Evolutionary conservation across 2,888 invertebrate genomes (phyloP).

Genomic region (Drosophila percnosoma): DNA sequence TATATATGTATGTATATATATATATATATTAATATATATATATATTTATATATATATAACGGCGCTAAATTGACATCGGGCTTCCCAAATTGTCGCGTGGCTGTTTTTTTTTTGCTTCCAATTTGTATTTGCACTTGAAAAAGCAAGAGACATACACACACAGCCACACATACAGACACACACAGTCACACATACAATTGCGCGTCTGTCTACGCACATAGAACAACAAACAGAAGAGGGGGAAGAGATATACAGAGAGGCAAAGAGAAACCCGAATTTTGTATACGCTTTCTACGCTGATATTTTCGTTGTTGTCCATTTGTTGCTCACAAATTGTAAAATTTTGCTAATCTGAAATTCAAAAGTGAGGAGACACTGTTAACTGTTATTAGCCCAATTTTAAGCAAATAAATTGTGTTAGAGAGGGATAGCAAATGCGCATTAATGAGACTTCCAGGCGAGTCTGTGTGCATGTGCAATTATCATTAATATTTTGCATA

Average conservation of each 20-base stretch:
- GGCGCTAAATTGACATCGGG: conserved; percentile 62
- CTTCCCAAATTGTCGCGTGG: conserved; percentile 64
- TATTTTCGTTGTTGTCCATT: background rate
- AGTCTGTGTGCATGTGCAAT: background rate
- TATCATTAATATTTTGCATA: background rate
- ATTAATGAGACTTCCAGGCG: background rate
- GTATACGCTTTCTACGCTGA: conserved; percentile 20
- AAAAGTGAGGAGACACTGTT: background rate
- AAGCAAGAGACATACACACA: conserved; percentile 37
- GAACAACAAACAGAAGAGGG: background rate
- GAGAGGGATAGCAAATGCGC: background rate
- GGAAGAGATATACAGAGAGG: background rate
- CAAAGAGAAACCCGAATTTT: conserved; percentile 6
- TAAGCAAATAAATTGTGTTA: background rate
- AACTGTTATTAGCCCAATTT: background rate
- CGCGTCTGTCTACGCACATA: conserved; percentile 1
- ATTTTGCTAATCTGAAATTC: background rate
- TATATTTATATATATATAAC: conserved; percentile 28
- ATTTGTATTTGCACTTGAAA: conserved; percentile 64
- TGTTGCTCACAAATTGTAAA: background rate
- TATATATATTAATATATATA: background rate
- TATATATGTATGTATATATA: background rate
- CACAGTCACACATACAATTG: background rate
- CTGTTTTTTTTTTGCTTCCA: conserved; percentile 50
- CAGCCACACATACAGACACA: background rate